These are phyloP conservation scores for Isaurus tuberculatus DNA, from an alignment of 92 coral and sea anemone species.

Conservation along the genomic window DNA sequence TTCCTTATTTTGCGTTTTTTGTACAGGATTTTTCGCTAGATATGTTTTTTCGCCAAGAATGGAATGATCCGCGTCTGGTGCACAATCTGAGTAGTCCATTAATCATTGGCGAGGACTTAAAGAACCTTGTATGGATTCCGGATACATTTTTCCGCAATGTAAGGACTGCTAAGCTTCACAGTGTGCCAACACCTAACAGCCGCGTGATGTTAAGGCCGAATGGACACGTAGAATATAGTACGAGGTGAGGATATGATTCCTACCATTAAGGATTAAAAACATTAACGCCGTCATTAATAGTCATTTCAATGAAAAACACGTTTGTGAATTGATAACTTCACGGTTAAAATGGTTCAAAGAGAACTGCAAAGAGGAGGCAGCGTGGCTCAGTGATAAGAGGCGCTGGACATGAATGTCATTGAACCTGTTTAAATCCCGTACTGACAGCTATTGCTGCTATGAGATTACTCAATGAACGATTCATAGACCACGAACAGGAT, in stretches of 20 bases:
- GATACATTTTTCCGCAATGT: slow-evolving; percentile 87
- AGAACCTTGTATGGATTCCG: slow-evolving; percentile 75
- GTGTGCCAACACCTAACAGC: slow-evolving; percentile 76
- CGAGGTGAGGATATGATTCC: slow-evolving; percentile 51
- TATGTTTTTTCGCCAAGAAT: slow-evolving; percentile 79
- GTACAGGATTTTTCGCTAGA: slow-evolving; percentile 80
- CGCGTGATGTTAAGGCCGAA: slow-evolving; percentile 46
- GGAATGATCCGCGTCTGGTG: slow-evolving; percentile 82
- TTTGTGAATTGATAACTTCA: too few relatives aligned
- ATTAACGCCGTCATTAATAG: too few relatives aligned
- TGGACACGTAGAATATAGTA: slow-evolving; percentile 60
- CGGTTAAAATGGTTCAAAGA: too few relatives aligned
- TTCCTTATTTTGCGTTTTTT: background rate
- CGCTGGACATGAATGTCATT: too few relatives aligned
- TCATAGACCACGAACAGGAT: too few relatives aligned
- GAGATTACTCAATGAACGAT: too few relatives aligned
- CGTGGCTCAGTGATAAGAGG: too few relatives aligned
- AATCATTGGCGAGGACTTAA: slow-evolving; percentile 59
- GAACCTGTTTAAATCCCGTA: too few relatives aligned
- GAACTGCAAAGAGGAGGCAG: too few relatives aligned
- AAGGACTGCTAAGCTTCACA: slow-evolving; percentile 75
- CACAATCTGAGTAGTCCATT: slow-evolving; percentile 67
- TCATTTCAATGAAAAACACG: too few relatives aligned
- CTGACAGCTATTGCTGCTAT: too few relatives aligned
- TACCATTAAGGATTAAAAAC: too few relatives aligned